These are phyloP conservation scores for Minunthozetes semirufus DNA, from an alignment of 2,888 invertebrate species.

Conservation along the genomic window DNA sequence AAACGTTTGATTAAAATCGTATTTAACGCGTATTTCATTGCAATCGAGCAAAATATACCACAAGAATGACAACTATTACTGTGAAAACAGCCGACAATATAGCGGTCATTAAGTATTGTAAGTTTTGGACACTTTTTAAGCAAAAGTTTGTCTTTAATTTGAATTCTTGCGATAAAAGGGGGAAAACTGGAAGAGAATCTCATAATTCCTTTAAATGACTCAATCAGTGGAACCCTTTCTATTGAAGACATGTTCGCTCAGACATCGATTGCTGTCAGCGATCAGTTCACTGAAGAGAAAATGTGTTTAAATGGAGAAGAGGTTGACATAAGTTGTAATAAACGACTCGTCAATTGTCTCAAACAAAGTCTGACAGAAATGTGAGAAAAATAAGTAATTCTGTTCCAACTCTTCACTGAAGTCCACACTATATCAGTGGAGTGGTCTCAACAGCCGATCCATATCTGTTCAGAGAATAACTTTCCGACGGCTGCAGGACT, in stretches of 20 bases:
- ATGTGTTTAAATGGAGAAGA: constrained; percentile 81
- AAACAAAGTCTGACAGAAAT: constrained; percentile 54
- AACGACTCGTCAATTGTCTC: constrained; percentile 67
- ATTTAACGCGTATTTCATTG: too few relatives aligned
- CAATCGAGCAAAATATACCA: too few relatives aligned
- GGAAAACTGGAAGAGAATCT: constrained; percentile 88
- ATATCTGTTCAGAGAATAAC: constrained; percentile 84
- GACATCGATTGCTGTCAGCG: constrained; percentile 72
- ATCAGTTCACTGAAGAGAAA: constrained; percentile 63
- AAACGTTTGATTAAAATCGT: too few relatives aligned
- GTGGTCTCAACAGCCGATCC: constrained; percentile 60
- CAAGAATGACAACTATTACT: constrained; percentile 36
- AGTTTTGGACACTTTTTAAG: constrained; percentile 48
- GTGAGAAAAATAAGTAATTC: background rate
- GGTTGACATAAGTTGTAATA: constrained; percentile 49
- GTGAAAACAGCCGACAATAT: constrained; percentile 83
- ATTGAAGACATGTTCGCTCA: constrained; percentile 77
- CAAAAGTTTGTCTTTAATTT: background rate
- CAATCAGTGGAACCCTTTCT: constrained; percentile 82
- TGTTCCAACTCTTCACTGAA: background rate
- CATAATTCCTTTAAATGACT: constrained; percentile 92
- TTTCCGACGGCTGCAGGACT: constrained; percentile 98
- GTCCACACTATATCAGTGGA: background rate
- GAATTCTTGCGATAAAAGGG: constrained; percentile 56
- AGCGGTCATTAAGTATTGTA: constrained; percentile 96